Evolutionary conservation across 2,113 vertebrate genomes (phyloP), one percentile per base, ranked within the genome.

Genomic region (Columbina picui): DNA sequence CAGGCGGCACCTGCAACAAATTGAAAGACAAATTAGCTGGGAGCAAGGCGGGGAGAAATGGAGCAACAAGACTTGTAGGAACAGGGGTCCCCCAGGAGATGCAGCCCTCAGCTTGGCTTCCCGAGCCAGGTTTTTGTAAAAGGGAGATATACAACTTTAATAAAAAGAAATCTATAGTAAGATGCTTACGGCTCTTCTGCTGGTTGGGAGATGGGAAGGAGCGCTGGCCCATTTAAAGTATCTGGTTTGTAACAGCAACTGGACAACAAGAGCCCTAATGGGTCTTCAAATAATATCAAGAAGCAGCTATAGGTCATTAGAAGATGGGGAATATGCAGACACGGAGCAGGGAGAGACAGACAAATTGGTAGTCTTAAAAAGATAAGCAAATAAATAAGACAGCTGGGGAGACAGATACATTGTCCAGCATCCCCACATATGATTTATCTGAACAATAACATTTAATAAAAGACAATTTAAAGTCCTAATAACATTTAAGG

Each of bases 81-180:
- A 93, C 77, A 93, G 50, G 84, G 52, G 61, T 93, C 80, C 89
- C 91, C 41, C 25, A 80, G 92, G 96, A 93, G 90, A 91, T 45
- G 55, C 70, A 97, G 91, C 80, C 84, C 56, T 92, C 92, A 75
- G 90, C 93, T 87, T 94, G 82, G 73, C 96, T 96, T 92, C 82
- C 63, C 6, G 80, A 83, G 84, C 74, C 88, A 74, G 80, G 76
- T 43, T 91, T 94, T 79, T 68, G 84, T 86, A 78, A 87, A 45
- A 81, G 79, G 64, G 94, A 97, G 96, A 97, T 96, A 65, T 94
- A 97, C 80, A 97, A 84, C 95, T 97, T 97, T 97, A 97, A 97
- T 97, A 95, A 96, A 94, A 94, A 91, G 80, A 93, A 94, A 95
- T 97, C 96, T 86, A 96, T 92, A 91, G 91, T 71, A 92, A 65